Evolutionary conservation across 2,888 invertebrate genomes (phyloP).

Genomic region (Mythimna vitellina): DNA sequence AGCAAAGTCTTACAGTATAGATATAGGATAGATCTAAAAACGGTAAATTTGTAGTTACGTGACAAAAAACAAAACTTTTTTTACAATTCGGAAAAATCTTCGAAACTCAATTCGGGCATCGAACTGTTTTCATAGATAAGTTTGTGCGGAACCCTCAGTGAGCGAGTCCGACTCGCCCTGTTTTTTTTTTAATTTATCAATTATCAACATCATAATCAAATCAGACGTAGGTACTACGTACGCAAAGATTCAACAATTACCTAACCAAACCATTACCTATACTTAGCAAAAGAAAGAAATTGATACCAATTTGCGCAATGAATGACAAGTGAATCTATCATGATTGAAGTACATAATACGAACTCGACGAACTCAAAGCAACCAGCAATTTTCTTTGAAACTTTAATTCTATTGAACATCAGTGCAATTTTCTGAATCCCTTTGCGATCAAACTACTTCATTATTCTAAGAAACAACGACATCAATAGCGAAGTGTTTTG

Average conservation of each 20-base stretch:
- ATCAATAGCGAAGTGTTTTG: slow-evolving; percentile 46
- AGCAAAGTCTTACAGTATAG: no score
- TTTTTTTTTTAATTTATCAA: no score
- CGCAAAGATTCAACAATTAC: slow-evolving; percentile 16
- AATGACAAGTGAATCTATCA: slow-evolving; percentile 12
- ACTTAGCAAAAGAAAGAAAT: slow-evolving; percentile 17
- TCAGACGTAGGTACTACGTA: neutral
- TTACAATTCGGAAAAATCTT: no score
- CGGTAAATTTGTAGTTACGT: no score
- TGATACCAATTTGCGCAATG: slow-evolving; percentile 18
- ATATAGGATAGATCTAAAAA: no score
- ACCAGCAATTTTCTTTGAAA: slow-evolving; percentile 54
- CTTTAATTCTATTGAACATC: slow-evolving; percentile 57
- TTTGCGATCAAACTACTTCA: slow-evolving; percentile 36
- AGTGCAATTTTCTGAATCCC: slow-evolving; percentile 44
- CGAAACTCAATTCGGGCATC: no score
- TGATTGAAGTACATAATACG: slow-evolving; percentile 27
- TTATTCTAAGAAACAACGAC: slow-evolving; percentile 37
- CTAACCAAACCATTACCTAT: neutral
- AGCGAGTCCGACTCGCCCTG: no score
- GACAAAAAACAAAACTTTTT: no score
- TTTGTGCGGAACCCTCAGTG: no score
- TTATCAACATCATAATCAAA: neutral
- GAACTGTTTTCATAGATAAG: no score
- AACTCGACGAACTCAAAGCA: slow-evolving; percentile 46